These are phyloP conservation scores for Toxonevra muliebris DNA, from an alignment of 2,888 invertebrate genomes.

Conservation along the genomic window DNA sequence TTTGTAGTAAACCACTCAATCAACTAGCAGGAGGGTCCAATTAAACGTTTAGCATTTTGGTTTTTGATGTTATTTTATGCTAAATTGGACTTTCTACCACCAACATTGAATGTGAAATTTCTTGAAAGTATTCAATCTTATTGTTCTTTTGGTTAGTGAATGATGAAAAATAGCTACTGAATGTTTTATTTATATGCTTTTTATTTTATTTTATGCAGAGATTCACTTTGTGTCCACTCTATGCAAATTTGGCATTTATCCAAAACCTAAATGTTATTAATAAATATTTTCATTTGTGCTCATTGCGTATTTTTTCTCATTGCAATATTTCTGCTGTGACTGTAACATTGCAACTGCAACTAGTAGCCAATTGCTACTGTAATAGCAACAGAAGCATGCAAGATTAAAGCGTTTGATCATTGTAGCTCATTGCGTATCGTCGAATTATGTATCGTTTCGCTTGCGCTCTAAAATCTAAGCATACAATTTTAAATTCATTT, in stretches of 20 bases:
- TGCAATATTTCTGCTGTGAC: neutral
- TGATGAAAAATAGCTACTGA: neutral
- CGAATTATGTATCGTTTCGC: no score
- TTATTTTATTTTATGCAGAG: neutral
- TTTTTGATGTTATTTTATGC: no score
- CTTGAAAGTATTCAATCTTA: neutral
- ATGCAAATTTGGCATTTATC: constrained; percentile 2
- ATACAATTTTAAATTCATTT: no score
- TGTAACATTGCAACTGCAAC: no score
- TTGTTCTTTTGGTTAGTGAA: neutral
- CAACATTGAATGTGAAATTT: neutral
- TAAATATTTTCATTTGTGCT: constrained; percentile 27
- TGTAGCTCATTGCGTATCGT: neutral
- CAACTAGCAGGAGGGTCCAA: no score
- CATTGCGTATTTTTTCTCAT: neutral
- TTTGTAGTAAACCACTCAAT: no score
- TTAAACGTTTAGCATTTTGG: no score
- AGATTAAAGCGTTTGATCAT: neutral
- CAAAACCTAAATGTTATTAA: constrained; percentile 35
- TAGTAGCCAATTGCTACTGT: no score
- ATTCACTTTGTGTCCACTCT: neutral
- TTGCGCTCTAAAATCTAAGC: no score
- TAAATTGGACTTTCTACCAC: no score
- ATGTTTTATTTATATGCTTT: neutral
- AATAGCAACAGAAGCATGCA: neutral